A percentile compares a stretch with the other conserved stretches of the same genome.
Conservation (phyloP, 1,140 invertebrate species). For the Drosophila chauvacae region DNA sequence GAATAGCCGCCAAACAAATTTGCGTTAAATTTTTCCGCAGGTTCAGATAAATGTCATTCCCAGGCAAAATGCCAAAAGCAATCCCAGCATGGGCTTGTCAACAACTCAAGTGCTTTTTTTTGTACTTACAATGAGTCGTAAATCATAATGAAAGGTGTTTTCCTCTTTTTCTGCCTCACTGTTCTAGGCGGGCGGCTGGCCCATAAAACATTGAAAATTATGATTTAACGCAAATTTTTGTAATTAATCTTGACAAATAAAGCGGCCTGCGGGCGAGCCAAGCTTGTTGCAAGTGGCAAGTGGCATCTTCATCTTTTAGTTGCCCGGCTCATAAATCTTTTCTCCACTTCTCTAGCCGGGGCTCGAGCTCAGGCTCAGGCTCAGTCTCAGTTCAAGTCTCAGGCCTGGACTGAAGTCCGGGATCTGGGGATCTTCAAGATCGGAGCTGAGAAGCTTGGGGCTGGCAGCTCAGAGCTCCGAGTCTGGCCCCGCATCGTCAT, state of each 20-base stretch:
- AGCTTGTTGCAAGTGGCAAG: conserved; percentile 44
- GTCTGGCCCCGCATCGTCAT: conserved; percentile 44
- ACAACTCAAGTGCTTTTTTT: conserved; percentile 27
- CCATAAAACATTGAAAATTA: conserved; percentile 78
- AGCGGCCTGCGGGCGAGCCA: conserved; percentile 47
- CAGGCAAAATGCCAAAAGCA: conserved; percentile 59
- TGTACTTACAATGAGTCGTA: conserved; percentile 53
- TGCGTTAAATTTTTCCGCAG: conserved; percentile 35
- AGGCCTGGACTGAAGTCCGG: conserved; percentile 18
- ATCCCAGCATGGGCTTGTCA: conserved; percentile 70
- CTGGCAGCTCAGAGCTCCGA: conserved; percentile 21
- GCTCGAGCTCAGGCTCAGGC: neutral
- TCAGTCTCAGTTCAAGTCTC: neutral
- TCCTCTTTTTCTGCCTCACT: neutral
- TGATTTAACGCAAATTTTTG: conserved; percentile 82
- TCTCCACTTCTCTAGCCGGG: conserved; percentile 64
- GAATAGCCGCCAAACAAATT: conserved; percentile 22
- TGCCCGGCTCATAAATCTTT: conserved; percentile 69
- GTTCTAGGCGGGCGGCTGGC: conserved; percentile 42
- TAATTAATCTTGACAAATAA: conserved; percentile 83
- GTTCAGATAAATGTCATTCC: conserved; percentile 68
- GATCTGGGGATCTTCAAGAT: conserved; percentile 20
- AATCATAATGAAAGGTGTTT: conserved; percentile 60
- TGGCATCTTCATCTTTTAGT: conserved; percentile 67
- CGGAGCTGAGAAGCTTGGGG: conserved; percentile 11